These are phyloP conservation scores for Myanophis thanlyinensis DNA, from an alignment of 2,113 vertebrate genomes.

Conservation along the genomic window DNA sequence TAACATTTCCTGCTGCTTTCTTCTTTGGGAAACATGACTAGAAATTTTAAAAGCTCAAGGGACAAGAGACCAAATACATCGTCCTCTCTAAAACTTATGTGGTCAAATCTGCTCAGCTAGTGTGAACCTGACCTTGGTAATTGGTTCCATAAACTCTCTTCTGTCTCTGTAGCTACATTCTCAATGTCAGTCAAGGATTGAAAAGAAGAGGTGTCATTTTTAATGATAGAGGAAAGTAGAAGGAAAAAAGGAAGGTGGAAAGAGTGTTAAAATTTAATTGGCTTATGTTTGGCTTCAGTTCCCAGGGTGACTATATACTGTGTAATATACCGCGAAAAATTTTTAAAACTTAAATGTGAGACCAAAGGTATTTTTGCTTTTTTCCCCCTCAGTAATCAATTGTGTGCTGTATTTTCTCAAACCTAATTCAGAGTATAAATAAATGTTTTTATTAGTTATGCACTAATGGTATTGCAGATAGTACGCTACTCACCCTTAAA, in stretches of 20 bases:
- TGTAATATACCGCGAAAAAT: conserved; percentile 31
- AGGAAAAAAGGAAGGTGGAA: background rate
- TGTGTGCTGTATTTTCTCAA: conserved; percentile 6
- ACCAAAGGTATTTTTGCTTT: background rate
- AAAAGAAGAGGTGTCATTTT: conserved; percentile 18
- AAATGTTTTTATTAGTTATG: background rate
- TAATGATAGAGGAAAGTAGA: conserved; percentile 21
- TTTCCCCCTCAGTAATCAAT: conserved; percentile 28
- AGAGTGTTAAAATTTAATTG: conserved; percentile 40
- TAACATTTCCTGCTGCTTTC: background rate
- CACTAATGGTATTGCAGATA: background rate
- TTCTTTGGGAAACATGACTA: background rate
- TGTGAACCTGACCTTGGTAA: conserved; percentile 14
- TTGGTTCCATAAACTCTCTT: conserved; percentile 9
- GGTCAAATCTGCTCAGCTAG: background rate
- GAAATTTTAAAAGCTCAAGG: background rate
- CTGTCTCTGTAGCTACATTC: conserved; percentile 3
- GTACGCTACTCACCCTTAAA: background rate
- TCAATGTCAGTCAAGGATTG: background rate
- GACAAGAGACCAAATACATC: background rate
- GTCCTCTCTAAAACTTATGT: background rate
- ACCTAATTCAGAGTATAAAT: conserved; percentile 40
- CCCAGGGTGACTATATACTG: conserved; percentile 15
- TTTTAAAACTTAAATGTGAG: conserved; percentile 39
- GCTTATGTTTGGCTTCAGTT: conserved; percentile 16